Conservation (phyloP, 1,140 invertebrate genomes). For the Orius insidiosus region DNA sequence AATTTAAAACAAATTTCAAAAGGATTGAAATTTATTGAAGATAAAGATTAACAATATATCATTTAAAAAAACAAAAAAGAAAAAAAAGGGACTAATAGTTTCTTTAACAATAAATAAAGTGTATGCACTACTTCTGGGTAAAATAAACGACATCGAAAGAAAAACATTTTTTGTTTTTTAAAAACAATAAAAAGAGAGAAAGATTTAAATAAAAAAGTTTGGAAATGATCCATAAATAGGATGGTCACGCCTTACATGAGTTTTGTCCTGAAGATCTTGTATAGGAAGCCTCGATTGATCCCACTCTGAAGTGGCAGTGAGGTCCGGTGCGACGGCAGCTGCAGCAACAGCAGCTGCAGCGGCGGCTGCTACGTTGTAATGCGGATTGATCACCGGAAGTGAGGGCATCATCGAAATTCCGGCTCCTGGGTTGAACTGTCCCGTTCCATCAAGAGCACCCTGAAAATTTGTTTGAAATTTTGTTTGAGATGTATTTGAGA, state of each 20-base stretch:
- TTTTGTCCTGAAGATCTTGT: constrained; percentile 12
- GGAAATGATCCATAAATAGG: too few species aligned
- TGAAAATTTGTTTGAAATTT: background rate
- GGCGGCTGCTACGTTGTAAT: background rate
- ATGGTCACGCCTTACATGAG: constrained; percentile 10
- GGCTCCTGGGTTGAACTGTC: constrained; percentile 3
- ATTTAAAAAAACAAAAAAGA: too few species aligned
- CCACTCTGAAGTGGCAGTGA: constrained; percentile 2
- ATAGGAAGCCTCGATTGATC: constrained; percentile 3
- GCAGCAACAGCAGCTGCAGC: constrained; percentile 5
- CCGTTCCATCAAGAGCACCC: constrained; percentile 9
- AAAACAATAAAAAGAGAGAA: too few species aligned
- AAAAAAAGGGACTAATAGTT: too few species aligned
- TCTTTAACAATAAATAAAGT: too few species aligned
- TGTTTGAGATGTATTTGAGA: background rate
- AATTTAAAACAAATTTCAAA: too few species aligned
- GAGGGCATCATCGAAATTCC: constrained; percentile 9
- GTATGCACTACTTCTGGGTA: too few species aligned
- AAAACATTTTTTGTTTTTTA: too few species aligned
- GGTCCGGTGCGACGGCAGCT: constrained; percentile 4
- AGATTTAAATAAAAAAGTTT: too few species aligned
- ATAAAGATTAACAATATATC: too few species aligned
- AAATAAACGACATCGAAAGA: too few species aligned
- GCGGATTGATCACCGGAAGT: background rate
- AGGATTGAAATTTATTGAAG: too few species aligned